Base-by-base conservation (phyloP, 2,888 invertebrate species). In the Diachrysia chrysitis region DNA sequence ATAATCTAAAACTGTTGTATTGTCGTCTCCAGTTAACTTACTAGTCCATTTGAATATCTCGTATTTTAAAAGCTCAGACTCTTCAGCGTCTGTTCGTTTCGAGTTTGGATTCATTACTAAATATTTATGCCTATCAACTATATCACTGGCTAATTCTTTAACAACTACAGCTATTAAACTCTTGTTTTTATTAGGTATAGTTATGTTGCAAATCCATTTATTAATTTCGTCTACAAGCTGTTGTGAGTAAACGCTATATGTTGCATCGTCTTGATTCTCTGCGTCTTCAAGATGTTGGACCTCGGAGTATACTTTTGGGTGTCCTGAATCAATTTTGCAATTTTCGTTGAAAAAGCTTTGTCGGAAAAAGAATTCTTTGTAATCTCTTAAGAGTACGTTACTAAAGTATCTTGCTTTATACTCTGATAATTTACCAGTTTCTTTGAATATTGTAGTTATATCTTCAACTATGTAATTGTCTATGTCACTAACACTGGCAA, bases 11-110 rank as follows among this genome's bases (percentile, higher is more conserved):
- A 84, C 80, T 37, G 80, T 73, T 16, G 77, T 78, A 54, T 86
- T 86, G 46, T 87, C 76, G 67, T 87, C 85, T 1, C 84, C 85
- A 4, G 84, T 76, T 7, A 91, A 73, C 68, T 89, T 91, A 69
- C 87, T 87, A 10, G 90, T 84, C 89, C 90, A 92, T 87, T 92
- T 93, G 65, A 89, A 92, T 72, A 93, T 90, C 54, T 89, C 90
- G 83, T 90, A 92, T 67, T 89, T 91, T 19, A 93, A 83, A 80
- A 90, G 81, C 68, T 93, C 91, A 7, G 91, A 58, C 69, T 93
- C 93, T 55, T 88, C 86, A 69, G 73, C 73, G 1, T 87, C 81
- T n/a, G 83, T 77, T 4, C 69, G 73, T 58, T 64, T 76, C 19
- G 66, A 76, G 0, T 71, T 65, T 5, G 84, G 82, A 67, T 90